Percentiles rank a stretch among this genome's conserved stretches.
Evolutionary conservation across 2,797 vertebrate species (phyloP).

Genomic region (Psittacula echo): DNA sequence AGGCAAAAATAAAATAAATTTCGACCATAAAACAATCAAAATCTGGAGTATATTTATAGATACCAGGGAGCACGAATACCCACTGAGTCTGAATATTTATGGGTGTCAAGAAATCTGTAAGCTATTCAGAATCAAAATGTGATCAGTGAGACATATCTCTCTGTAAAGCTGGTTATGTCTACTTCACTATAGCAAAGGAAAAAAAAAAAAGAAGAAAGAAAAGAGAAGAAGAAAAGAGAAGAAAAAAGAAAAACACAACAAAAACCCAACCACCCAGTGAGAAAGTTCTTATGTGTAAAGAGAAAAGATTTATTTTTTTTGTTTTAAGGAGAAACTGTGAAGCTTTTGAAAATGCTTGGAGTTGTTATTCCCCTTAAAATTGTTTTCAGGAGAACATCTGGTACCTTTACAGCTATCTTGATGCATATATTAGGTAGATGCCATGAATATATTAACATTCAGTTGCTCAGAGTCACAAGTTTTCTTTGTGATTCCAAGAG

Average conservation of each 20-base stretch:
- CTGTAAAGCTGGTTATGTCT: not conserved
- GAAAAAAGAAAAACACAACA: not conserved
- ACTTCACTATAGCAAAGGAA: not conserved
- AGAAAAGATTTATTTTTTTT: not conserved
- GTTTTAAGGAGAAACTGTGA: not conserved
- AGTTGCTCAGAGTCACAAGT: not conserved
- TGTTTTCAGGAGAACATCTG: not conserved
- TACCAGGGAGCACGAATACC: constrained; percentile 66
- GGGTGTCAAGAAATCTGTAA: constrained; percentile 67
- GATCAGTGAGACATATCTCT: constrained; percentile 23
- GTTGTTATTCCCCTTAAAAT: not conserved
- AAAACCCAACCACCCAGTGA: not conserved
- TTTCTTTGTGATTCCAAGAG: not conserved
- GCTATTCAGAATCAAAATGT: constrained; percentile 55
- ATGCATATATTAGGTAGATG: not conserved
- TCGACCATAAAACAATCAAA: constrained; percentile 79
- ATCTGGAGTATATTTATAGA: constrained; percentile 74
- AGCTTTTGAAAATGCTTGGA: not conserved
- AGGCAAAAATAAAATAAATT: constrained; percentile 80
- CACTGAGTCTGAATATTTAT: constrained; percentile 74
- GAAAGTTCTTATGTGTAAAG: not conserved
- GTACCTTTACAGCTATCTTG: not conserved
- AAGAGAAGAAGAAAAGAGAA: not conserved
- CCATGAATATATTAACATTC: not conserved
- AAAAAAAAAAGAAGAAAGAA: not conserved